These are phyloP conservation scores for Erebia aethiops DNA, from an alignment of 2,888 invertebrate species.

Conservation along the genomic window DNA sequence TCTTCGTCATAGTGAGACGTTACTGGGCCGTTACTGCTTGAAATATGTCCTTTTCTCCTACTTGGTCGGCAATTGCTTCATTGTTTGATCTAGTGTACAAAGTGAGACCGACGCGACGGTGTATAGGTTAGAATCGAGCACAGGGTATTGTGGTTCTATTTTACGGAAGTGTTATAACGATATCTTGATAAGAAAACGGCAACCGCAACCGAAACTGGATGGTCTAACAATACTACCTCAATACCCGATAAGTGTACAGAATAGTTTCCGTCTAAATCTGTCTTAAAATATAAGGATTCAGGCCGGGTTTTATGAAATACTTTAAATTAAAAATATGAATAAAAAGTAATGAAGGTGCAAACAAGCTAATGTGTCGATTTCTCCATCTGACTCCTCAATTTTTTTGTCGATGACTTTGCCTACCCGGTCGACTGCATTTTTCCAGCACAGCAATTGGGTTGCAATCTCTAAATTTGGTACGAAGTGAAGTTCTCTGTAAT, in stretches of 20 bases:
- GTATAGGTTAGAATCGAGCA: constrained; percentile 76
- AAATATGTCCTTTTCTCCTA: too few species aligned
- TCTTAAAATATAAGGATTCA: constrained; percentile 55
- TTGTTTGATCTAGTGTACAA: too few species aligned
- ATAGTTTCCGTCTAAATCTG: constrained; percentile 71
- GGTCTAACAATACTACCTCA: constrained; percentile 78
- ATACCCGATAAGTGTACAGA: constrained; percentile 75
- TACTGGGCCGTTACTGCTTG: too few species aligned
- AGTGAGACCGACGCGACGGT: constrained; percentile 33
- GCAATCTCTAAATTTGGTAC: too few species aligned
- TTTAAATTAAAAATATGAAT: not conserved
- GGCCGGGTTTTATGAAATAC: constrained; percentile 41
- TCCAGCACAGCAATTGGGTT: too few species aligned
- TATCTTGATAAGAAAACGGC: constrained; percentile 70
- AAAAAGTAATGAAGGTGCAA: not conserved
- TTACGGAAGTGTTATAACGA: constrained; percentile 71
- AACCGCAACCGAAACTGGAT: constrained; percentile 58
- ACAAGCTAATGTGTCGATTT: too few species aligned
- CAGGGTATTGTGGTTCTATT: constrained; percentile 83
- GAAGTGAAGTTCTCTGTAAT: too few species aligned
- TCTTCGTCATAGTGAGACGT: too few species aligned
- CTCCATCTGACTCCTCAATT: too few species aligned
- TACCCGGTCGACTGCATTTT: too few species aligned
- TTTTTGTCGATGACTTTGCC: too few species aligned
- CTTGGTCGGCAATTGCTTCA: too few species aligned